Evolutionary conservation across 2,113 vertebrate genomes (phyloP).

Genomic region (Mastomys coucha): DNA sequence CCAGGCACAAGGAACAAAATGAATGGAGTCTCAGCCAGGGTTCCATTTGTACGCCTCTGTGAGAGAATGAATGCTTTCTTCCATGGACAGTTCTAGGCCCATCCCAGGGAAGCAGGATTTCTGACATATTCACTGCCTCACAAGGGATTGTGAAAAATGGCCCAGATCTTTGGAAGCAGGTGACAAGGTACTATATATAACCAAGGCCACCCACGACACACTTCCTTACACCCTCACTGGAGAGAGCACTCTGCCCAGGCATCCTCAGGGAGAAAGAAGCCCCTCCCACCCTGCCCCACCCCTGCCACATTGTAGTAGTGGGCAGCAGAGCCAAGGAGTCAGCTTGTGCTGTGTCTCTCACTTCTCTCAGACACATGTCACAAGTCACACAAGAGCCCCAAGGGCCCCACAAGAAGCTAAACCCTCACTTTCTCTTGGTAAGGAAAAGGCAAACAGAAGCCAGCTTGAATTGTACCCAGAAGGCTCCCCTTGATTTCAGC

Average conservation of each 20-base stretch:
- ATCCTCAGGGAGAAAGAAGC: neutral
- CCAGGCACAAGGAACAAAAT: neutral
- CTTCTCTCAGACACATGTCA: constrained; percentile 49
- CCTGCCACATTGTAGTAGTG: neutral
- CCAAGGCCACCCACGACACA: neutral
- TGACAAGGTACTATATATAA: fast-evolving
- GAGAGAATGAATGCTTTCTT: neutral
- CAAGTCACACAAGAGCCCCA: constrained; percentile 39
- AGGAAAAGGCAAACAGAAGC: neutral
- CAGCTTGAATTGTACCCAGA: neutral
- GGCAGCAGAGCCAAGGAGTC: constrained; percentile 44
- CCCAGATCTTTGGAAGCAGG: neutral
- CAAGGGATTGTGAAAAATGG: neutral
- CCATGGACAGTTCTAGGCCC: neutral
- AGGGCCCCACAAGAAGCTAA: constrained; percentile 11
- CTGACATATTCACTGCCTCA: neutral
- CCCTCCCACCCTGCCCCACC: neutral
- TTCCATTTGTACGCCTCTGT: neutral
- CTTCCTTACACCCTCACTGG: neutral
- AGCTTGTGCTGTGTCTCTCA: constrained; percentile 59
- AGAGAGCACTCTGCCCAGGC: neutral
- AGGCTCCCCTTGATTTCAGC: neutral
- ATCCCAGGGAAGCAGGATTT: neutral
- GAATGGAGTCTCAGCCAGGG: fast-evolving
- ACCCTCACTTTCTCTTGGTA: neutral